Base-by-base conservation (phyloP, 2,888 invertebrate species). In the Mellilla xanthometata region DNA sequence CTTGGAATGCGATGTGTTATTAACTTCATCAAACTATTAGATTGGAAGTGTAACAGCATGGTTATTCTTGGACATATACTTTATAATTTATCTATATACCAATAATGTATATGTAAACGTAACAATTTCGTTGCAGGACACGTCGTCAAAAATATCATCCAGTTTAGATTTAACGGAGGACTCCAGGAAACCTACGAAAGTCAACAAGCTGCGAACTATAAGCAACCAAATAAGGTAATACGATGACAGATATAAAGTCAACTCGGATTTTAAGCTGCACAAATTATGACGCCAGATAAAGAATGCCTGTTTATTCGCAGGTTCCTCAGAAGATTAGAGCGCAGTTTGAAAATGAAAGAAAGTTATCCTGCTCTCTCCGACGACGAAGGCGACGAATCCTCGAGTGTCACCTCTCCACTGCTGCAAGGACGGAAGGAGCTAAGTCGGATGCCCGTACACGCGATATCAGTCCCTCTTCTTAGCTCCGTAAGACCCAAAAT, bases 171-270 rank as follows among this genome's bases (percentile, higher is more conserved):
- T 91, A 39, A 84, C 88, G 1, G 91, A 91, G 65, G 93, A 92
- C 58, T 77, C 90, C 4, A 73, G 86, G 49, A 91, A 90, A 69
- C 90, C 91, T 38, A 75, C 81, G 31, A 94, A 94, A 88, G 88
- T 94, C 47, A 93, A 92, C 77, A 92, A 93, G 58, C 77, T 95
- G 62, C 88, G 93, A 61, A 93, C 94, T 13, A 94, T 95, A 61
- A 93, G 94, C 63, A 93, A 94, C 78, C 95, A 95, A 83, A 95
- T 95, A 74, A 92, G 94, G 95, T 94, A 80, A 48, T 38, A 38
- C 33, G 24, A 34, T 15, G 15, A 12, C 28, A 19, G 12, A 9
- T 1, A 15, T 27, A 5, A 19, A 1, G 3, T 19, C 6, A 1
- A 19, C 6, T 19, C 6, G 15, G 4, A 19, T 6, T 19, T 3